Evolutionary conservation across 37 sponge, comb jelly and placozoan species (phyloP).

Genomic region (Mnemiopsis leidyi): DNA sequence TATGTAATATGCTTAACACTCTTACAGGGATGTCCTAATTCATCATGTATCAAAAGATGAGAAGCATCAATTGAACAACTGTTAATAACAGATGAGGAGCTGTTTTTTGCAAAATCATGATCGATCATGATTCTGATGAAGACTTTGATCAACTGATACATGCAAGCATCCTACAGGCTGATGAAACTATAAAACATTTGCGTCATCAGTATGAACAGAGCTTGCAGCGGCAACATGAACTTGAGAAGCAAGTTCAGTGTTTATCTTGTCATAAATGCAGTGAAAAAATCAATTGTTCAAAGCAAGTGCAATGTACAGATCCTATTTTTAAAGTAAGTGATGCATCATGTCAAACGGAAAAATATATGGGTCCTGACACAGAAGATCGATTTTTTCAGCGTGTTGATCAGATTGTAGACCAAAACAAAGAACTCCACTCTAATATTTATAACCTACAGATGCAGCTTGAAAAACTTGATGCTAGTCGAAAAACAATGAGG

Average conservation of each 20-base stretch:
- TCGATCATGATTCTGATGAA: not conserved
- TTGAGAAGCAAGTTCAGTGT: not conserved
- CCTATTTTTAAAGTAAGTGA: not conserved
- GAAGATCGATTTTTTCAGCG: slow-evolving; percentile 22
- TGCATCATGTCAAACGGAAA: slow-evolving; percentile 21
- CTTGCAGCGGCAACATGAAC: not conserved
- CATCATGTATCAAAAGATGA: too few species aligned
- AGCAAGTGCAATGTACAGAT: not conserved
- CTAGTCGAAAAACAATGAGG: slow-evolving; percentile 37
- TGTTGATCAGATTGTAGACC: slow-evolving; percentile 43
- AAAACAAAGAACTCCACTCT: slow-evolving; percentile 24
- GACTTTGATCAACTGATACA: not conserved
- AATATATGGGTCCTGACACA: not conserved
- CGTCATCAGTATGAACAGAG: slow-evolving; percentile 38
- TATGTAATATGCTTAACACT: too few species aligned
- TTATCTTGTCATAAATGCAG: not conserved
- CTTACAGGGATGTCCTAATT: too few species aligned
- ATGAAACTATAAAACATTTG: slow-evolving; percentile 25
- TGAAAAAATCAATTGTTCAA: not conserved
- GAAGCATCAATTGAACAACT: too few species aligned
- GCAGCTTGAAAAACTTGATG: slow-evolving; percentile 28
- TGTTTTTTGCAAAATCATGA: slow-evolving; percentile 14
- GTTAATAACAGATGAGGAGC: not conserved
- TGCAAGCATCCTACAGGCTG: slow-evolving; percentile 34
- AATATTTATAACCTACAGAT: not conserved